Conservation (phyloP, 2,888 invertebrate genomes). For the Drosophila niveifrons region DNA sequence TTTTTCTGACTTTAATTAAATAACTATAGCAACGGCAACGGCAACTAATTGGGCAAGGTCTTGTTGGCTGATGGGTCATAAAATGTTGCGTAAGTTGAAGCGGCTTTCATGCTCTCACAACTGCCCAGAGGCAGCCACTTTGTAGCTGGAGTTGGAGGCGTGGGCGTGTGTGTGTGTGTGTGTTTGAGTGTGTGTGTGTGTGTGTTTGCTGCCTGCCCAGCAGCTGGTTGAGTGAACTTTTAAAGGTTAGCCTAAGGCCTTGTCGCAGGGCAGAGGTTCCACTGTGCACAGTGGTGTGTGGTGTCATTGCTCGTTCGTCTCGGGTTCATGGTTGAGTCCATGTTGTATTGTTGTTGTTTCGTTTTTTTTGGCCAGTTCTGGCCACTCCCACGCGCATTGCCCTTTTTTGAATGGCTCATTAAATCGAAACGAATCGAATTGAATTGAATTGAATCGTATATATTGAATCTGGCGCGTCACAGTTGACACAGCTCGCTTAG, state of each 20-base stretch:
- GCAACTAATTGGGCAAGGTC: conserved; percentile 75
- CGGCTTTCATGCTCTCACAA: background rate
- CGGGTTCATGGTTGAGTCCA: conserved; percentile 53
- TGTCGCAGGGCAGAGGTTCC: conserved; percentile 45
- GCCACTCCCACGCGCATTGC: conserved; percentile 57
- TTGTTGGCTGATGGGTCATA: conserved; percentile 46
- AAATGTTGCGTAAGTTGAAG: conserved; percentile 44
- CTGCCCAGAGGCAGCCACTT: no score
- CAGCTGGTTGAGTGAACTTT: conserved; percentile 55
- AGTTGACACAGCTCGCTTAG: conserved; percentile 10
- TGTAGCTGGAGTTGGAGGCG: background rate
- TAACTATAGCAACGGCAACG: conserved; percentile 42
- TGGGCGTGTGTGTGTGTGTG: conserved; percentile 11
- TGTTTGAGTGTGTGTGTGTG: conserved; percentile 10
- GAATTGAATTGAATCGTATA: background rate
- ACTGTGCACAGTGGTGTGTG: conserved; percentile 3
- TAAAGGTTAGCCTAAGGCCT: conserved; percentile 52
- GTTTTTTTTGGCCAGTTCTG: conserved; percentile 5
- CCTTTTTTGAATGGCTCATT: conserved; percentile 57
- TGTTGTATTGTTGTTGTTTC: background rate
- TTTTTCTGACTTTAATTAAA: conserved; percentile 48
- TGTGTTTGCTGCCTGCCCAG: conserved; percentile 24
- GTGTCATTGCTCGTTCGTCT: background rate
- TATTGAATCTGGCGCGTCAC: background rate
- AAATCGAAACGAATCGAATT: conserved; percentile 44